Evolutionary conservation across 2,888 invertebrate genomes (phyloP).

Genomic region (Leucozona laternaria): DNA sequence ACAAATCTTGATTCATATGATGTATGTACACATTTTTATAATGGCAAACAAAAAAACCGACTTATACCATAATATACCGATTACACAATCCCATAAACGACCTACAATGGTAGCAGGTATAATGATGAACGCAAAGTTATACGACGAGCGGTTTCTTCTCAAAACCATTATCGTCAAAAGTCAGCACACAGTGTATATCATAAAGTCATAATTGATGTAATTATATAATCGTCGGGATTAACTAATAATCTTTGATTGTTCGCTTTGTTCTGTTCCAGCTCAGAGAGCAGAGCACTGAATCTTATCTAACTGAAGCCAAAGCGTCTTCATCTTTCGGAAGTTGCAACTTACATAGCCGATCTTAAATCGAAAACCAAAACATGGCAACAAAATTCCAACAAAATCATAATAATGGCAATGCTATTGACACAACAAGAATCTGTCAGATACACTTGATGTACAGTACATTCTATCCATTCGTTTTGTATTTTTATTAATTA

Average conservation of each 20-base stretch:
- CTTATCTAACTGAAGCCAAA: conserved; percentile 48
- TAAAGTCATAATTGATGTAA: conserved; percentile 64
- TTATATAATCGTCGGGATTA: conserved; percentile 73
- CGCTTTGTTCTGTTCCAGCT: conserved; percentile 72
- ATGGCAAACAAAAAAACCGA: neutral
- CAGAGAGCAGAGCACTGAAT: conserved; percentile 63
- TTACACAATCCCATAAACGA: conserved; percentile 12
- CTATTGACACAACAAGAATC: conserved; percentile 66
- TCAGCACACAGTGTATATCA: conserved; percentile 22
- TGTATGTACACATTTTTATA: neutral
- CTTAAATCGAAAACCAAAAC: conserved; percentile 16
- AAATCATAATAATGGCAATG: conserved; percentile 39
- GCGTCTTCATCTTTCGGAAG: conserved; percentile 56
- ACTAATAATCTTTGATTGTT: conserved; percentile 64
- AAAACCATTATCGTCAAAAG: conserved; percentile 36
- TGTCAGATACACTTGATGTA: conserved; percentile 12
- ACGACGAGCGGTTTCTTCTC: conserved; percentile 23
- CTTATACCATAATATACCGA: neutral
- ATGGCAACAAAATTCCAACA: conserved; percentile 44
- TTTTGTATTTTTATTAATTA: conserved; percentile 46
- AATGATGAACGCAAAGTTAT: conserved; percentile 47
- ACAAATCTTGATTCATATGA: neutral
- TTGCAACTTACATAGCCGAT: conserved; percentile 4
- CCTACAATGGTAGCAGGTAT: conserved; percentile 26
- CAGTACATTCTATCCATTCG: conserved; percentile 18